phyloP scores from a whole-genome alignment of 2,888 invertebrate species.

The Drosophila infuscata region DNA sequence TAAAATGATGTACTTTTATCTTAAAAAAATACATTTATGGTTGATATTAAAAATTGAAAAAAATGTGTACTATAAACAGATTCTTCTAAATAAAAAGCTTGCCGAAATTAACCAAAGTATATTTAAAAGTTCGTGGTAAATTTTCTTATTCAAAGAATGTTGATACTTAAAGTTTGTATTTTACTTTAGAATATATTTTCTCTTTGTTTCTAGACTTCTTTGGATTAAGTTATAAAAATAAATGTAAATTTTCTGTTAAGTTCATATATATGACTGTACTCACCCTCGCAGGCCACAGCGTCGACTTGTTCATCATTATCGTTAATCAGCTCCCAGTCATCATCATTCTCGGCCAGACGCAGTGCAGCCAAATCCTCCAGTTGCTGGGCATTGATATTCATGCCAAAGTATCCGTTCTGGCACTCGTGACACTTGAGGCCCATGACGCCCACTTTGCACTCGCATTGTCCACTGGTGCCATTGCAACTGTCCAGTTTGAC shows the following conservation, averaged over 20 bases:
- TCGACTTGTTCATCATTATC: slow-evolving; percentile 29
- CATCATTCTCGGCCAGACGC: slow-evolving; percentile 53
- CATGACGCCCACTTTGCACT: slow-evolving; percentile 91
- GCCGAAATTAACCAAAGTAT: not conserved
- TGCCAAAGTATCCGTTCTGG: slow-evolving; percentile 89
- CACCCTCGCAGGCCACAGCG: slow-evolving; percentile 80
- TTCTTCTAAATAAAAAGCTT: not conserved
- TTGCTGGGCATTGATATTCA: slow-evolving; percentile 83
- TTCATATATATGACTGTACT: slow-evolving; percentile 56
- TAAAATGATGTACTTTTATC: not conserved
- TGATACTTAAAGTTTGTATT: not conserved
- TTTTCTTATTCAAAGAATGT: not conserved
- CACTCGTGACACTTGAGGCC: slow-evolving; percentile 92
- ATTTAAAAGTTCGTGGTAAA: not conserved
- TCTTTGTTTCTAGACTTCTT: not conserved
- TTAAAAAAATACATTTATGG: not conserved
- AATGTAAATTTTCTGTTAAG: not conserved
- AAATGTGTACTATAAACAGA: not conserved
- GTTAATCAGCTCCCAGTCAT: slow-evolving; percentile 63
- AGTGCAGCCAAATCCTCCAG: slow-evolving; percentile 67
- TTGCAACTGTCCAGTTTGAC: slow-evolving; percentile 88
- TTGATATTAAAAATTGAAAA: not conserved
- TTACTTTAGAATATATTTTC: not conserved
- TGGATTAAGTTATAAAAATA: not conserved
- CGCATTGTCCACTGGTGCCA: slow-evolving; percentile 91